Percentiles rank a stretch among this genome's conserved stretches.
These are phyloP conservation scores for Limosa lapponica DNA, from an alignment of 2,797 vertebrate species.

Conservation along the genomic window DNA sequence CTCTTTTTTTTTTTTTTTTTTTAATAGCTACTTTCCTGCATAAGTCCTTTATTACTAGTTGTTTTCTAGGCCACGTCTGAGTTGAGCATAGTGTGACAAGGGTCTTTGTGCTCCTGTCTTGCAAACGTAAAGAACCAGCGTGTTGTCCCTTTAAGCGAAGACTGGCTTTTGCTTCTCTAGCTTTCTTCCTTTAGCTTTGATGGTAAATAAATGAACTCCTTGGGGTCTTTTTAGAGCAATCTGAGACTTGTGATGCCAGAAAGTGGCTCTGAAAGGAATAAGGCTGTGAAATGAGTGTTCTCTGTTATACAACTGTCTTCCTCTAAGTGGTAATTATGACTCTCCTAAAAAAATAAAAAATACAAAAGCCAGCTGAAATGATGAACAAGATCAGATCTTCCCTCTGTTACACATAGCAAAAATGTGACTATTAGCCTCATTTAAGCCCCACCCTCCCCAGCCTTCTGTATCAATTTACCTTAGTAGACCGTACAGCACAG, in stretches of 20 bases:
- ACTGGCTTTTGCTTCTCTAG: neutral
- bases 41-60: neutral
- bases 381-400: neutral
- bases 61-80: neutral
- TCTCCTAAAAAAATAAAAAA: neutral
- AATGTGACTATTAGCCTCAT: neutral
- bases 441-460: neutral
- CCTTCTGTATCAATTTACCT: neutral
- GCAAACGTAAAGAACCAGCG: neutral
- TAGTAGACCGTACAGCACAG: neutral
- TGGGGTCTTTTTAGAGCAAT: constrained; percentile 8
- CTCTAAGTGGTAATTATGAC: constrained; percentile 22
- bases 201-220: constrained; percentile 27
- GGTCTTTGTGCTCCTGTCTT: neutral
- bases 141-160: neutral
- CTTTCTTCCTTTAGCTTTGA: neutral
- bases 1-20: neutral
- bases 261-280: neutral
- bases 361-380: neutral
- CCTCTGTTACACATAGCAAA: neutral
- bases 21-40: neutral
- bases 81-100: neutral
- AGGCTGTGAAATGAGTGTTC: neutral
- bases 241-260: neutral
- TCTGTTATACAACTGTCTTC: neutral